Base-by-base conservation (phyloP, 2,797 vertebrate species). In the Pteronotus mesoamericanus region DNA sequence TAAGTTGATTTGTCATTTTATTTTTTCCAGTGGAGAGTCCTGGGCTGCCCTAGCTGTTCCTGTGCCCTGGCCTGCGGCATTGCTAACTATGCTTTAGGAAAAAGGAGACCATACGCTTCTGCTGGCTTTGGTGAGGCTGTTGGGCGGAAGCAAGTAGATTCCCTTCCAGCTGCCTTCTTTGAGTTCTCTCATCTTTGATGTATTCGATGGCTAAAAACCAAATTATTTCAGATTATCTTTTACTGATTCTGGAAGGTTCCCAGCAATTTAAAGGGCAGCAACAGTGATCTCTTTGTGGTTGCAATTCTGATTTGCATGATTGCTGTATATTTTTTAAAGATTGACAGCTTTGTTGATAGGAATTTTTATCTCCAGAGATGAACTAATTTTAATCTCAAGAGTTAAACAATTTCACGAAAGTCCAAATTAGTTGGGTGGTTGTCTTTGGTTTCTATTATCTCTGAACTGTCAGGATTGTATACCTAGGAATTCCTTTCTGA, bases 231-330 rank as follows among this genome's bases (percentile, higher is more conserved):
- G 34, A 71, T 89, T 32, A 68, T 68, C 48, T 77, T 22, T 92
- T 90, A 4, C 61, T 42, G 42, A 44, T 42, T 16, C 37, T 94
- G 4, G 29, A 55, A 85, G 9, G 1, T 87, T 88, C 68, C 42
- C 9, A 72, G 48, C 22, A 44, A 22, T 92, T 96, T 92, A 89
- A 94, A 93, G 59, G 59, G 89, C 3, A 94, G 48, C 42, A 88
- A 64, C 19, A 59, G 37, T 74, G 74, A 68, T 72, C 24, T 75
- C 11, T 84, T 34, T 32, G 3, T 34, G 93, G 14, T 19, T 57
- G 8, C 68, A 84, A 55, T 29, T 92, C 39, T 61, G 51, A 48
- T 89, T 77, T 53, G 19, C 3, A 3, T 77, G 53, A 48, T 71
- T 92, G 91, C 42, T 89, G 26, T 16, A 34, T 78, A 21, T 68